Evolutionary conservation across 2,113 vertebrate species (phyloP), one percentile per base, ranked within the genome.

Genomic region (Toxostoma redivivum): DNA sequence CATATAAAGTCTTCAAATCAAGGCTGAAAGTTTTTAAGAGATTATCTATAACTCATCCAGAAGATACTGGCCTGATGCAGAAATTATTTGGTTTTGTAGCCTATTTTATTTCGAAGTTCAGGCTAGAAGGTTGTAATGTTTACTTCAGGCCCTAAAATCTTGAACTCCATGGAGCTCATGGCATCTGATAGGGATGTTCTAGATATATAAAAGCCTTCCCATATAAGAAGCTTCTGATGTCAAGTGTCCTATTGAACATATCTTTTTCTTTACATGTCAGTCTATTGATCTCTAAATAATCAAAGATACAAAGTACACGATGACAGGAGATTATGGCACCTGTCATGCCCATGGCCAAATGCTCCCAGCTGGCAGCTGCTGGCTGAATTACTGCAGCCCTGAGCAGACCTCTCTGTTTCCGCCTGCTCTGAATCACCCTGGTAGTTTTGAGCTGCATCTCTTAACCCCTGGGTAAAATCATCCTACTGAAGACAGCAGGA

Each of bases 1-100:
- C 79, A 86, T 42, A 64, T 28, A 30, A 88, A 82, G 82, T 93
- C 82, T 94, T 92, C 85, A 94, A 72, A 82, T 50, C 45, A 83
- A 83, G 74, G 35, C 50, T 88, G 74, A 38, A 90, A 81, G 8
- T 40, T 78, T 81, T 84, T 44, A 86, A 93, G 47, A 62, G 17
- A 51, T 64, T 3, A 72, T 64, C 73, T 85, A 11, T 79, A 84
- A 72, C 16, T 89, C 65, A 50, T 20, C 31, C 45, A 91, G 53
- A 90, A 93, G 45, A 12, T 88, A 73, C 64, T 76, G 61, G 45
- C 30, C 25, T 83, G 42, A 47, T 74, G 51, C 22, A 83, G 67
- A 81, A 88, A 93, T 73, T 47, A 77, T 51, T 47, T 77, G 45
- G n/a, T 67, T 72, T 81, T 76, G 37, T 53, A 78, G 83, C 22